Evolutionary conservation across 2,888 invertebrate species (phyloP).

Genomic region (Pollenia angustigena): DNA sequence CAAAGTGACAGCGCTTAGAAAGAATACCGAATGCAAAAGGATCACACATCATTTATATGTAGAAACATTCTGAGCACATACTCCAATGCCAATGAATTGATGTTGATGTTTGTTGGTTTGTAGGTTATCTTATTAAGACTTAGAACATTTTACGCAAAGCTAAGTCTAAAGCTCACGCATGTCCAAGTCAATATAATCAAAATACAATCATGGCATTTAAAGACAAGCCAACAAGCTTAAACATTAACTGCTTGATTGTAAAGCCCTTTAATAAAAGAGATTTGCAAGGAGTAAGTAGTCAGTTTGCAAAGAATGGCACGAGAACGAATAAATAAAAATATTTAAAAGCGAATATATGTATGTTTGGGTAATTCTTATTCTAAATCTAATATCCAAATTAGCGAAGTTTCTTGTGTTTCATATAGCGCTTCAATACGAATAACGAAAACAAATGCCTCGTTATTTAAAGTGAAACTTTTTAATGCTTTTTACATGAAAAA

Average conservation of each 20-base stretch:
- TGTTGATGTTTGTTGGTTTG: too few relatives aligned
- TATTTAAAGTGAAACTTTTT: too few relatives aligned
- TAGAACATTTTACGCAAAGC: conserved; percentile 19
- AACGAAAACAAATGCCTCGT: too few relatives aligned
- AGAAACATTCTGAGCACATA: conserved; percentile 31
- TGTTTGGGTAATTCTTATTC: too few relatives aligned
- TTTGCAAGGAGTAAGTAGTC: not conserved
- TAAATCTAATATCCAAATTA: too few relatives aligned
- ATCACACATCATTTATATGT: conserved; percentile 49
- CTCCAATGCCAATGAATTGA: conserved; percentile 4
- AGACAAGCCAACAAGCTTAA: conserved; percentile 63
- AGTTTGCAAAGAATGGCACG: not conserved
- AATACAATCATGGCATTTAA: conserved; percentile 59
- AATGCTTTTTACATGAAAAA: too few relatives aligned
- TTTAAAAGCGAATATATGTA: too few relatives aligned
- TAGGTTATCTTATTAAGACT: not conserved
- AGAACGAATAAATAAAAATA: not conserved
- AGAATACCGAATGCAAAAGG: conserved; percentile 51
- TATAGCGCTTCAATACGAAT: too few relatives aligned
- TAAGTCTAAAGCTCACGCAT: conserved; percentile 56
- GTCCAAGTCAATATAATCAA: conserved; percentile 60
- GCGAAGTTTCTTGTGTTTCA: too few relatives aligned
- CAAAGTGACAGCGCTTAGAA: conserved; percentile 65
- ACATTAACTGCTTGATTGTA: conserved; percentile 53
- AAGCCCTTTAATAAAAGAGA: conserved; percentile 8